A percentile compares a stretch with the other conserved stretches of the same genome.
These are phyloP conservation scores for Euphonia xanthogaster DNA, from an alignment of 2,797 vertebrate genomes.

Conservation along the genomic window DNA sequence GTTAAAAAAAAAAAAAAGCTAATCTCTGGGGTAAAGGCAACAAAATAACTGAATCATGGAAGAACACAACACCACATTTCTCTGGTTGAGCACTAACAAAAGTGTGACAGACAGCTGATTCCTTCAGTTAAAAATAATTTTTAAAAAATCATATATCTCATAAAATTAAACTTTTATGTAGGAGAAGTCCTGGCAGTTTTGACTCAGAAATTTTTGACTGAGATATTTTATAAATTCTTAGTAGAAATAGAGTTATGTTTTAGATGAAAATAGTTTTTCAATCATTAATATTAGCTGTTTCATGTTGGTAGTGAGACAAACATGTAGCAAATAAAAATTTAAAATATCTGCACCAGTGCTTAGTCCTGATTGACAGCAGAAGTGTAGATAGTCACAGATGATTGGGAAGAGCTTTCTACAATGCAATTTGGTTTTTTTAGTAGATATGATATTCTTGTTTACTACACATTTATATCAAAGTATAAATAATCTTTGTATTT, in stretches of 20 bases:
- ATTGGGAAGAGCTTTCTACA: background rate
- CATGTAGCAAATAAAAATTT: background rate
- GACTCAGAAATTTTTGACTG: background rate
- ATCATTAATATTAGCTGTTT: background rate
- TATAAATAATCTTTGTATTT: background rate
- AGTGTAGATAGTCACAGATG: background rate
- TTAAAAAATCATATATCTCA: fast-evolving
- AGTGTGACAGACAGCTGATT: background rate
- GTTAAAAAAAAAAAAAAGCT: background rate
- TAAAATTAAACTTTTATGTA: background rate
- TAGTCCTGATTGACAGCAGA: background rate
- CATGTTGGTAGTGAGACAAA: background rate
- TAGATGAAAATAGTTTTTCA: background rate
- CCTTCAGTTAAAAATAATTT: background rate
- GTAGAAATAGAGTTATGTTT: background rate
- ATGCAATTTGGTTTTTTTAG: background rate
- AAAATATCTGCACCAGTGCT: background rate
- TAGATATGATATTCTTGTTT: background rate
- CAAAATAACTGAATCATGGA: background rate
- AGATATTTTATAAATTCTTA: background rate
- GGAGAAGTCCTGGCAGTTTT: background rate
- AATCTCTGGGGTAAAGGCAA: background rate
- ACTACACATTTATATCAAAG: background rate
- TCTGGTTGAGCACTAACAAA: background rate
- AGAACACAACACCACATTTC: background rate